Conservation (phyloP, 2,888 invertebrate genomes). For the Pammene fasciana region DNA sequence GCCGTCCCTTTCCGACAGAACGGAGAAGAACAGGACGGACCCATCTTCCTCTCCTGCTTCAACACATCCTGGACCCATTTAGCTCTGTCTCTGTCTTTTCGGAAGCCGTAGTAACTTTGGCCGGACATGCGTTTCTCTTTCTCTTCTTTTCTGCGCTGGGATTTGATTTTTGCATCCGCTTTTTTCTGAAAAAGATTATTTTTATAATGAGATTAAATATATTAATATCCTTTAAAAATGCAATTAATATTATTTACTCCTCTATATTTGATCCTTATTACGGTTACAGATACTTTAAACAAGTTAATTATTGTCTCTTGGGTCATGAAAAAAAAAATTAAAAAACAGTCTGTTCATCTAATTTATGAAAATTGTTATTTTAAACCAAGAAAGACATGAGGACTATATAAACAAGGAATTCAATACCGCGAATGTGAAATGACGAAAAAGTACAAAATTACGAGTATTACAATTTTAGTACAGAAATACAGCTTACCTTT, state of each 20-base stretch:
- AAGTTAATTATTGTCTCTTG: background rate
- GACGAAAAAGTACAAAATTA: conserved; percentile 11
- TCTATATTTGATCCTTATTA: too few species aligned
- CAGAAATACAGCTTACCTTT: conserved; percentile 50
- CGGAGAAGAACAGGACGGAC: conserved; percentile 56
- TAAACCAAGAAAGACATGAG: background rate
- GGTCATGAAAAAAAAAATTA: background rate
- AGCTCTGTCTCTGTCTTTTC: conserved; percentile 50
- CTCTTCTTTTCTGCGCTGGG: conserved; percentile 58
- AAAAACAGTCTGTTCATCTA: too few species aligned
- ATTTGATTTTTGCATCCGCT: conserved; percentile 51
- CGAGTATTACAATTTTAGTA: conserved; percentile 39
- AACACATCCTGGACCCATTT: conserved; percentile 67
- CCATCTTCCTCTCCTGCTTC: conserved; percentile 61
- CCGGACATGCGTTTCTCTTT: conserved; percentile 68
- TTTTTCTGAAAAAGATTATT: conserved; percentile 51
- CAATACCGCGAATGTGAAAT: conserved; percentile 62
- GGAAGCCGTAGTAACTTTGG: conserved; percentile 65
- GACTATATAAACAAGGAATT: conserved; percentile 37
- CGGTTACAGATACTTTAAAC: too few species aligned
- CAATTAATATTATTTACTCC: too few species aligned
- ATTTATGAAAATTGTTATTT: too few species aligned
- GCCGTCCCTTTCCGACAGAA: conserved; percentile 53
- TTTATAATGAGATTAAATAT: too few species aligned
- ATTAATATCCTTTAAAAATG: too few species aligned